Conservation (phyloP, 2,113 vertebrate genomes). For the Typhlomys cinereus region DNA sequence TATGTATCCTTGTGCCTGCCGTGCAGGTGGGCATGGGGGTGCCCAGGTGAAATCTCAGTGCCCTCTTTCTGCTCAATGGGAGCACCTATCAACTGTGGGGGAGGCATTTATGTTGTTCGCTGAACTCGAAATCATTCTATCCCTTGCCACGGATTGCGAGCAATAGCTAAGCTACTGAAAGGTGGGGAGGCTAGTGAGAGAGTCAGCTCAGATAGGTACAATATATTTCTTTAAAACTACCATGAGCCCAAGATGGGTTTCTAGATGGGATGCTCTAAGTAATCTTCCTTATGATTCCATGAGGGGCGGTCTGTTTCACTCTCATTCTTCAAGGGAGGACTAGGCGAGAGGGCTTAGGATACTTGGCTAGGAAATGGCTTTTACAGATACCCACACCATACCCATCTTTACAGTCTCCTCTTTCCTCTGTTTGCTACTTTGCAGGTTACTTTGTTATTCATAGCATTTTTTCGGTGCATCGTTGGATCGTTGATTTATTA, state of each 20-base stretch:
- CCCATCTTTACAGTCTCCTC: neutral
- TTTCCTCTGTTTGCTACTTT: neutral
- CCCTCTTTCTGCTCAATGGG: neutral
- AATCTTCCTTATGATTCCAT: neutral
- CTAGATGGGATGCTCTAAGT: neutral
- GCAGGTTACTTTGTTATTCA: neutral
- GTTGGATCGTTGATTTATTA: too few species aligned
- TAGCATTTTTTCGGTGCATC: neutral
- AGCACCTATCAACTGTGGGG: neutral
- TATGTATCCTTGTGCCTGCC: fast-evolving
- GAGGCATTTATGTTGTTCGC: neutral
- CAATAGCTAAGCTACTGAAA: neutral
- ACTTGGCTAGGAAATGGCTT: neutral
- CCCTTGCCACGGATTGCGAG: neutral
- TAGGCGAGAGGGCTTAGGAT: neutral
- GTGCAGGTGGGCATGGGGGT: neutral
- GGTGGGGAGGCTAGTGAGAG: neutral
- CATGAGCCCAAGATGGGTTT: neutral
- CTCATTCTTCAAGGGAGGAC: neutral
- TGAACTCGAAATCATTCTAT: neutral
- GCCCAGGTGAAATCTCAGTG: neutral
- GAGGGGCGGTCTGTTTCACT: too few species aligned
- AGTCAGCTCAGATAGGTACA: neutral
- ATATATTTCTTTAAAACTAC: neutral
- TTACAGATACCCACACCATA: neutral